Evolutionary conservation across 2,888 invertebrate genomes (phyloP), one percentile per base, ranked within the genome.

Genomic region (Drosophila setosimentum): DNA sequence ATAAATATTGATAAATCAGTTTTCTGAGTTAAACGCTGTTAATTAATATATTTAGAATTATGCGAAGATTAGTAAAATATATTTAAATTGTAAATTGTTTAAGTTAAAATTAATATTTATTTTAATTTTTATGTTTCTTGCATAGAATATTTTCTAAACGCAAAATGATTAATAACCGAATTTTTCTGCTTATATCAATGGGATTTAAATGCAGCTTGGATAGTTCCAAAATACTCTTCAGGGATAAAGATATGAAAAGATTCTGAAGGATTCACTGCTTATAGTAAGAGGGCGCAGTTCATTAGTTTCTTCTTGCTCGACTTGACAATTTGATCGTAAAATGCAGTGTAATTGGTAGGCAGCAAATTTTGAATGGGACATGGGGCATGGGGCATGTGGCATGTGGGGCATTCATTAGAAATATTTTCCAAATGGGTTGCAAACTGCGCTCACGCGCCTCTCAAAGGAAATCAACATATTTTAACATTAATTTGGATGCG

Each of bases 391-490:
- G 27, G 57, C 33, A 33, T 63, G 40, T 37, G 60, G 48, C 66
- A 57, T 73, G 68, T 73, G 68, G 61, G 67, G 65, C 68, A 73
- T 76, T 83, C 74, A 72, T 81, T 81, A 76, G 82, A 78, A 78
- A 61, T 57, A 45, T 55, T 70, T 57, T 21, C 33, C 65, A 59
- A 73, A 78, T 64, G 72, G 51, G 63, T 58, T 53, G 66, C 67
- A 63, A 66, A 60, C 76, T 57, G 66, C 50, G 42, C 62, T 57
- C 51, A 40, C 16, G 66, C 35, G 50, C 48, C 71, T 72, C 83
- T 83, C 81, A 79, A 85, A 87, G 80, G 79, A 79, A 87, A 85
- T 85, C 85, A 83, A 79, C 83, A 85, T 87, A 85, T 85, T 85
- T 87, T 83, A 78, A 70, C 81, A 81, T 85, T 87, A 82, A 85